Evolutionary conservation across 2,797 vertebrate species (phyloP).

Genomic region (Malacoctenus gilli): DNA sequence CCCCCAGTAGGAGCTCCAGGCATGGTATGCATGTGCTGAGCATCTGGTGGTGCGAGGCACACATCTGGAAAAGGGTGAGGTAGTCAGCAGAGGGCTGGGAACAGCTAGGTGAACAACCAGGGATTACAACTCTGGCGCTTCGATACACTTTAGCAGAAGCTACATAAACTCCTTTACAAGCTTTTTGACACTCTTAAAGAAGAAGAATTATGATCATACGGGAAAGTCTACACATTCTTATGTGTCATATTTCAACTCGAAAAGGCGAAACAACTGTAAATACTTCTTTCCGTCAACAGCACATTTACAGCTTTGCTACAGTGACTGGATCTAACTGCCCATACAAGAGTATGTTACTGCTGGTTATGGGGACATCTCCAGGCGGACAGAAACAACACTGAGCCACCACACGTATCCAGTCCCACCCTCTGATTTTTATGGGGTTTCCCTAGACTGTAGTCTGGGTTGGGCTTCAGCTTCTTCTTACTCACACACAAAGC

Average conservation of each 20-base stretch:
- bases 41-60: constrained; percentile 69
- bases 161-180: too few species aligned
- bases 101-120: constrained; percentile 33
- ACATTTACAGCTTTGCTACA: constrained; percentile 33
- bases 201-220: constrained; percentile 22
- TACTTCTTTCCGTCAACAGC: constrained; percentile 32
- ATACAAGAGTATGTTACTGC: constrained; percentile 15
- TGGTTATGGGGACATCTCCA: constrained; percentile 41
- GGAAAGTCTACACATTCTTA: constrained; percentile 7
- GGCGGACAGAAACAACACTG: constrained; percentile 42
- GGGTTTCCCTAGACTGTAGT: constrained; percentile 45
- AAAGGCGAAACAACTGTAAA: constrained; percentile 47
- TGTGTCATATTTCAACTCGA: constrained; percentile 17
- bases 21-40: constrained; percentile 69
- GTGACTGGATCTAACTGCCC: constrained; percentile 14
- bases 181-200: neutral
- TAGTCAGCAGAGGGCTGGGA: constrained; percentile 35
- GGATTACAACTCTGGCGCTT: constrained; percentile 21
- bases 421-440: constrained; percentile 56
- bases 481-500: too few species aligned
- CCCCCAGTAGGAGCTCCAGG: constrained; percentile 61
- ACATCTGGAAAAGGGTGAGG: constrained; percentile 76
- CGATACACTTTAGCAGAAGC: neutral
- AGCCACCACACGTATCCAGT: constrained; percentile 38
- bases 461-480: constrained; percentile 35